Base-by-base conservation (phyloP, 2,797 vertebrate species). In the Gymnopithys bicolor region DNA sequence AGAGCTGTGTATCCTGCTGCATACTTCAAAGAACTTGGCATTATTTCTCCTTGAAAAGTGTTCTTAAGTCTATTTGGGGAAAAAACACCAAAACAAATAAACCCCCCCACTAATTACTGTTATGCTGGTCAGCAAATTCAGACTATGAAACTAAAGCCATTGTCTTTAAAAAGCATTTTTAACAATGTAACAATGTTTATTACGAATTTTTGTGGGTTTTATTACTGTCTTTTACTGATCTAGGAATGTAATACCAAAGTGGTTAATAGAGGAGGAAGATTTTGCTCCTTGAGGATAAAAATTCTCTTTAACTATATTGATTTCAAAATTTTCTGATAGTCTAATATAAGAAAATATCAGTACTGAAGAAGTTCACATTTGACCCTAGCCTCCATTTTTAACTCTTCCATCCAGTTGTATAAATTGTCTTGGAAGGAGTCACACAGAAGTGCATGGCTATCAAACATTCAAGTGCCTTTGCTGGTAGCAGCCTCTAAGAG, bases 401-500 rank as follows among this genome's bases (percentile, higher is more conserved):
- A 48, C 15, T 85, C 41, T 23, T 25, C 10, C 22, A 51, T 87
- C 46, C 43, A 49, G 23, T 33, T 94, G 30, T 39, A 7, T 70
- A 64, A 22, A 11, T 48, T 75, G 64, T 39, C 5, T 70, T 71
- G 51, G 8, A 52, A 56, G 17, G 11, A 35, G 16, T 49, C 5
- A 17, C 33, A 21, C 27, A 60, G 33, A 62, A 74, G 25, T 39
- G 10, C 10, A 1, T 30, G 25, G 19, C 60, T 82, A 7, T 71
- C 53, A 62, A 3, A 15, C 14, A n/a, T 77, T 89, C 41, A 11
- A 68, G 64, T n/a, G 28, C 19, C 52, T 35, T 17, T 76, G 62
- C 73, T 94, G 41, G 48, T 41, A 82, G 37, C 91, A 76, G n/a
- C 23, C 45, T 91, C 19, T 41, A 23, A 80, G 88, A 97, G 64